phyloP scores from a whole-genome alignment of 2,888 invertebrate genomes.

The Bruchidius siliquastri region DNA sequence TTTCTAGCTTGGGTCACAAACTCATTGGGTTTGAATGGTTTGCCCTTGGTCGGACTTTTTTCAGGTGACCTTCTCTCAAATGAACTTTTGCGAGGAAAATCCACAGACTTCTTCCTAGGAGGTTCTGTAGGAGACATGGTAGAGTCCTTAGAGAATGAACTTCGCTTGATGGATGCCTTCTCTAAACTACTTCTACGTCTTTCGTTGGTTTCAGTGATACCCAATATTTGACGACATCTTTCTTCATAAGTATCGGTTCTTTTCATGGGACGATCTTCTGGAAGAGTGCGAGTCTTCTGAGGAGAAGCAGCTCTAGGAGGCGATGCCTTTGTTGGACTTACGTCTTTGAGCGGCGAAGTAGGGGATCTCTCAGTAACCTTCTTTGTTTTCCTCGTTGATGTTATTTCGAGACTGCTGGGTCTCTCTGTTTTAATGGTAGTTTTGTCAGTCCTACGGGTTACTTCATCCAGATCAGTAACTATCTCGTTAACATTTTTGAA shows the following conservation, averaged over 20 bases:
- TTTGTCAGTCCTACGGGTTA: conserved; percentile 18
- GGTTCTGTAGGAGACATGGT: conserved; percentile 10
- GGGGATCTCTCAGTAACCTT: conserved; percentile 38
- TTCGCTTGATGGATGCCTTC: conserved; percentile 15
- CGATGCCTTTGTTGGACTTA: conserved; percentile 24
- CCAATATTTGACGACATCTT: conserved; percentile 65
- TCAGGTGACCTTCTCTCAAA: conserved; percentile 8
- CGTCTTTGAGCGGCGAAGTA: conserved; percentile 33
- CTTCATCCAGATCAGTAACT: conserved; percentile 40
- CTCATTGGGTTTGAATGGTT: conserved; percentile 19
- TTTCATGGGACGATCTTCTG: conserved; percentile 49
- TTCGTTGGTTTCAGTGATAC: conserved; percentile 51
- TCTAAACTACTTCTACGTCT: conserved; percentile 29
- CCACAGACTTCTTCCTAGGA: conserved; percentile 11
- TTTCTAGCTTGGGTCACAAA: conserved; percentile 27
- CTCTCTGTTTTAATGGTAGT: conserved; percentile 20
- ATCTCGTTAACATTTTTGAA: conserved; percentile 32
- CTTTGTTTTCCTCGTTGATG: conserved; percentile 27
- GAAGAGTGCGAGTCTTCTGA: conserved; percentile 45
- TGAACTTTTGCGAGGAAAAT: conserved; percentile 26
- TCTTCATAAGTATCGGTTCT: conserved; percentile 71
- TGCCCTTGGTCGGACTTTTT: conserved; percentile 17
- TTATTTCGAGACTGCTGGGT: conserved; percentile 31
- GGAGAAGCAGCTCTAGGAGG: conserved; percentile 28
- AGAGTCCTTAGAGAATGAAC: conserved; percentile 18